phyloP scores from a whole-genome alignment of 2,888 invertebrate genomes.

The Polylopha cassiicola region DNA sequence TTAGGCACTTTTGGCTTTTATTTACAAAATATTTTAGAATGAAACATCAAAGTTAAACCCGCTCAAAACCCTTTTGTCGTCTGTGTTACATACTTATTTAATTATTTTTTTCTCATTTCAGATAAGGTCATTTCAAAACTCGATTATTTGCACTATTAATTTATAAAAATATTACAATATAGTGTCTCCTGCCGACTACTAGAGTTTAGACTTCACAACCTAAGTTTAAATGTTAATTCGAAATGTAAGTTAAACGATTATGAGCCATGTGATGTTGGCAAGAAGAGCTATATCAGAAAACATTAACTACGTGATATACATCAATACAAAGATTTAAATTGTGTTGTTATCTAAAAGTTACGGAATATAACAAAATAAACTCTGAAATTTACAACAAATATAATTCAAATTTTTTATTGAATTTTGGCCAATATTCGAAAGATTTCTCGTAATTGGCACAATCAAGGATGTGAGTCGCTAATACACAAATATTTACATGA shows the following conservation, averaged over 20 bases:
- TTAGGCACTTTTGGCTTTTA: constrained; percentile 42
- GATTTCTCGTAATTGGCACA: constrained; percentile 37
- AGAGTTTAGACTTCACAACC: constrained; percentile 18
- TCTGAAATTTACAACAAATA: constrained; percentile 43
- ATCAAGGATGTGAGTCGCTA: not conserved
- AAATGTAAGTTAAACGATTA: not conserved
- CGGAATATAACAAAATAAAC: constrained; percentile 38
- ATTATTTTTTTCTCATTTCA: too few species aligned
- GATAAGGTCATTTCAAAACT: too few species aligned
- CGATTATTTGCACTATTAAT: too few species aligned
- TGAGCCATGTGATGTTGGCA: constrained; percentile 2
- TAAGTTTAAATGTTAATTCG: constrained; percentile 7
- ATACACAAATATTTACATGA: constrained; percentile 12
- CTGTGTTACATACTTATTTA: too few species aligned
- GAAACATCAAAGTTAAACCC: too few species aligned
- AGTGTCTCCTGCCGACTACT: too few species aligned
- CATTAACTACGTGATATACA: too few species aligned
- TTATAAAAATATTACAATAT: too few species aligned
- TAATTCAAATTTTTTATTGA: constrained; percentile 29
- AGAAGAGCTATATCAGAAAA: constrained; percentile 14
- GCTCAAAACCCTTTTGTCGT: too few species aligned
- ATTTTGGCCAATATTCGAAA: constrained; percentile 26
- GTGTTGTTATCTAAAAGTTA: constrained; percentile 14
- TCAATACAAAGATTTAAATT: constrained; percentile 10
- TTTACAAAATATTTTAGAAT: constrained; percentile 27